phyloP scores from a whole-genome alignment of 1,140 invertebrate species.

The Cydia pomonella region DNA sequence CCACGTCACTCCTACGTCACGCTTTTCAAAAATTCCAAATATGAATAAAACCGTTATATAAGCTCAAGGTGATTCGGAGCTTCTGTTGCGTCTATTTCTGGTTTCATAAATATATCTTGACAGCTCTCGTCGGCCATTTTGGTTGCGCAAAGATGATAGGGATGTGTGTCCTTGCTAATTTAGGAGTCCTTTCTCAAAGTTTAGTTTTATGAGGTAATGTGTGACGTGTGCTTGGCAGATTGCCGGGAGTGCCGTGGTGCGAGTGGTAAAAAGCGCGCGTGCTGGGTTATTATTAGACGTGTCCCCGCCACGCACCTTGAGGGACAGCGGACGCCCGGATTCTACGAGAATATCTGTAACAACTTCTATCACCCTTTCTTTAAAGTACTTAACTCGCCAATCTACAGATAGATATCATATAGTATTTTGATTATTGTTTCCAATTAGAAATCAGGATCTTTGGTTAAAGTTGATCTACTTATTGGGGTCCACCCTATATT shows the following conservation, averaged over 20 bases:
- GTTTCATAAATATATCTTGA: conserved; percentile 79
- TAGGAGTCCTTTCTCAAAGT: conserved; percentile 77
- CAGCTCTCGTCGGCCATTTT: conserved; percentile 73
- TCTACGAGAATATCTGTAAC: conserved; percentile 44
- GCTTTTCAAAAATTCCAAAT: conserved; percentile 45
- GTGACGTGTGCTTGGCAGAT: conserved; percentile 67
- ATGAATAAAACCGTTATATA: conserved; percentile 64
- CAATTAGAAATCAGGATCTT: too few species aligned
- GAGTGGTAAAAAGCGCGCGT: conserved; percentile 43
- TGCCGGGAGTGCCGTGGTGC: conserved; percentile 52
- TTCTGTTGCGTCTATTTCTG: conserved; percentile 71
- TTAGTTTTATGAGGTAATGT: conserved; percentile 74
- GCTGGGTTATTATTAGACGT: conserved; percentile 61
- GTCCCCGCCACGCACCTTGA: conserved; percentile 63
- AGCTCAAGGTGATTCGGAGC: conserved; percentile 77
- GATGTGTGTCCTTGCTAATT: conserved; percentile 76
- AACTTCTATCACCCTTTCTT: conserved; percentile 39
- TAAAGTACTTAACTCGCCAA: neutral
- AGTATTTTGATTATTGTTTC: too few species aligned
- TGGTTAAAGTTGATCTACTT: too few species aligned
- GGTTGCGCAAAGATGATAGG: conserved; percentile 64
- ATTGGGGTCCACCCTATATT: too few species aligned
- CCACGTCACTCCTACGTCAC: conserved; percentile 72
- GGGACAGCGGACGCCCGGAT: conserved; percentile 46
- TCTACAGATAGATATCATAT: too few species aligned